Evolutionary conservation across 2,888 invertebrate species (phyloP).

Genomic region (Sepioteuthis lessoniana): DNA sequence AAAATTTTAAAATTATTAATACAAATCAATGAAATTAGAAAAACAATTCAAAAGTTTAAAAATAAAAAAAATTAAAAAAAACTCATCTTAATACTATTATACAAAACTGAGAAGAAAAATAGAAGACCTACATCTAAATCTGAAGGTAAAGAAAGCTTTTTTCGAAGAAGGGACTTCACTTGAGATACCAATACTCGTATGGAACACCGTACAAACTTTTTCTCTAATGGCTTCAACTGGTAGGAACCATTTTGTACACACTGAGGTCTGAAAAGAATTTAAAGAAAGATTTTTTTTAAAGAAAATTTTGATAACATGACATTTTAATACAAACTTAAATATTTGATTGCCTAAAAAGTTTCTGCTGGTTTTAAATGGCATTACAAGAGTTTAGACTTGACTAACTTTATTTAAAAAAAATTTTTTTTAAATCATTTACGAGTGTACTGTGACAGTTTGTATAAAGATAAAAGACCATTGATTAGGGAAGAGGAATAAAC

Average conservation of each 20-base stretch:
- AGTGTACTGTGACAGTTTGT: too few species aligned
- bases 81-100: too few species aligned
- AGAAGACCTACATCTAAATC: slow-evolving; percentile 61
- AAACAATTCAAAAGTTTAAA: background rate
- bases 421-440: too few species aligned
- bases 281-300: background rate
- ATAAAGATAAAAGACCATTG: too few species aligned
- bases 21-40: background rate
- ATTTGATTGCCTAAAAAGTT: background rate
- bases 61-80: background rate
- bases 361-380: background rate
- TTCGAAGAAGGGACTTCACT: slow-evolving; percentile 66
- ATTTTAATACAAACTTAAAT: too few species aligned
- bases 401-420: too few species aligned
- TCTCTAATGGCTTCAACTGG: slow-evolving; percentile 63
- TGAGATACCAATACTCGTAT: slow-evolving; percentile 70
- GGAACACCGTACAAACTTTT: slow-evolving; percentile 73
- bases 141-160: slow-evolving; percentile 65
- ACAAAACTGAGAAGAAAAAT: background rate
- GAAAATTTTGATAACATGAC: background rate
- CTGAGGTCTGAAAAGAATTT: slow-evolving; percentile 59
- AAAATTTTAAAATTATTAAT: too few species aligned
- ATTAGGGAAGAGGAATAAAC: too few species aligned
- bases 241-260: slow-evolving; percentile 56
- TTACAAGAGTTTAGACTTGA: background rate